Conservation (phyloP, 2,888 invertebrate species). For the Tenthredo livida region DNA sequence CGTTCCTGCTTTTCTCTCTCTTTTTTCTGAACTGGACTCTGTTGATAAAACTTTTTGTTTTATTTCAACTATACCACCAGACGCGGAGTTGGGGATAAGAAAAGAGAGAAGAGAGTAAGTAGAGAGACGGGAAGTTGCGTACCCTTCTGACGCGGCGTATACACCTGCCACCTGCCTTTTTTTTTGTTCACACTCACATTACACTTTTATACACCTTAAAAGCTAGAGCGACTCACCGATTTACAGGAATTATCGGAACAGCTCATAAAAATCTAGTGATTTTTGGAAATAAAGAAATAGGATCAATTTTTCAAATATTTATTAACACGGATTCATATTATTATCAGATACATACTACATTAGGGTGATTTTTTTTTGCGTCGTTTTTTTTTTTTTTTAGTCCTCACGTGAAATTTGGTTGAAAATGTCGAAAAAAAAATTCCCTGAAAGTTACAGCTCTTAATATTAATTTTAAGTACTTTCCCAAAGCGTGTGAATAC, state of each 20-base stretch:
- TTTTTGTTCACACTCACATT: neutral
- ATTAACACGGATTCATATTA: neutral
- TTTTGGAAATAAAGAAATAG: neutral
- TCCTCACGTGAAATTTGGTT: too few relatives aligned
- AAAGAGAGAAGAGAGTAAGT: neutral
- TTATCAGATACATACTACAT: too few relatives aligned
- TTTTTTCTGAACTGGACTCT: neutral
- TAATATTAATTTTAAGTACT: too few relatives aligned
- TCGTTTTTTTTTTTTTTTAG: too few relatives aligned
- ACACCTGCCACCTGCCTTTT: conserved; percentile 39
- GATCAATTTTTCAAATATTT: neutral
- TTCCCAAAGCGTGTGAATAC: too few relatives aligned
- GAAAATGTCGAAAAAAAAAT: too few relatives aligned
- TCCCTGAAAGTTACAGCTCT: too few relatives aligned
- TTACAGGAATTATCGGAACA: neutral
- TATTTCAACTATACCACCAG: conserved; percentile 10
- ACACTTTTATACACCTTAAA: neutral
- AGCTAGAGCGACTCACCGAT: neutral
- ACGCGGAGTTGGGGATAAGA: neutral
- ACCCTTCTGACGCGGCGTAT: neutral
- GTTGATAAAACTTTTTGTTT: conserved; percentile 27
- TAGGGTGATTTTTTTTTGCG: too few relatives aligned
- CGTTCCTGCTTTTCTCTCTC: neutral
- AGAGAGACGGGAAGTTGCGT: neutral
- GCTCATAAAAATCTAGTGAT: neutral